Conservation (phyloP, 2,888 invertebrate species). For the Zelleria hepariella region DNA sequence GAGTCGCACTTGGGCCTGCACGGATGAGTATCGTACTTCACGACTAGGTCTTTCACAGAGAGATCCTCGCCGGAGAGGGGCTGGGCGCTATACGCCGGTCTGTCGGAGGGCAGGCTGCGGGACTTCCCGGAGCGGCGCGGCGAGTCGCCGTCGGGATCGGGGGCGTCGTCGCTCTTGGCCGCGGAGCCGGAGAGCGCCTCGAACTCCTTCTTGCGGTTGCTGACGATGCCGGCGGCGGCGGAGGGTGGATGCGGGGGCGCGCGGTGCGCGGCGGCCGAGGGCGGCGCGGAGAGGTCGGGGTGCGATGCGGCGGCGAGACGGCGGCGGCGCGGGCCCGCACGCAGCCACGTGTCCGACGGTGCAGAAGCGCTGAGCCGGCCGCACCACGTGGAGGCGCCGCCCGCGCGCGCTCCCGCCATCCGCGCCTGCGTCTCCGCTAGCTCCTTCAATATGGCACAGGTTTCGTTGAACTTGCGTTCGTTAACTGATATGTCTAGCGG, state of each 20-base stretch:
- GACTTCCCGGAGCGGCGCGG: conserved; percentile 22
- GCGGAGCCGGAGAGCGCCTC: conserved; percentile 73
- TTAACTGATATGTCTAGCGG: conserved; percentile 39
- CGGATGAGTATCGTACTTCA: conserved; percentile 75
- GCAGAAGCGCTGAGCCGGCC: conserved; percentile 74
- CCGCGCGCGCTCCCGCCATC: conserved; percentile 45
- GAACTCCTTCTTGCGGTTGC: conserved; percentile 89
- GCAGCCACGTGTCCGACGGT: conserved; percentile 72
- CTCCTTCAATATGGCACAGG: conserved; percentile 75
- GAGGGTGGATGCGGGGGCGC: conserved; percentile 17
- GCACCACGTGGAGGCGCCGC: conserved; percentile 53
- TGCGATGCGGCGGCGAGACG: conserved; percentile 51
- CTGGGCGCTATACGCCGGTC: conserved; percentile 24
- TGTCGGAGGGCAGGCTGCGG: conserved; percentile 20
- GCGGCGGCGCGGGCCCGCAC: conserved; percentile 43
- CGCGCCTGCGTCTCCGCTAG: conserved; percentile 58
- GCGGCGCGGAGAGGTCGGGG: conserved; percentile 35
- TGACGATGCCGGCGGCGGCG: conserved; percentile 77
- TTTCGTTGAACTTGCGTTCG: conserved; percentile 61
- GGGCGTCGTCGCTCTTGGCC: neutral
- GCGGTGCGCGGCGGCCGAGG: conserved; percentile 33
- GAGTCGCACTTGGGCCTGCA: conserved; percentile 31
- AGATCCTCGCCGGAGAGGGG: conserved; percentile 65
- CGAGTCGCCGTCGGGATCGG: conserved; percentile 24
- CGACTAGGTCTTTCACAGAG: conserved; percentile 82